Evolutionary conservation across 2,797 vertebrate genomes (phyloP).

Genomic region (Cirrhinus molitorella): DNA sequence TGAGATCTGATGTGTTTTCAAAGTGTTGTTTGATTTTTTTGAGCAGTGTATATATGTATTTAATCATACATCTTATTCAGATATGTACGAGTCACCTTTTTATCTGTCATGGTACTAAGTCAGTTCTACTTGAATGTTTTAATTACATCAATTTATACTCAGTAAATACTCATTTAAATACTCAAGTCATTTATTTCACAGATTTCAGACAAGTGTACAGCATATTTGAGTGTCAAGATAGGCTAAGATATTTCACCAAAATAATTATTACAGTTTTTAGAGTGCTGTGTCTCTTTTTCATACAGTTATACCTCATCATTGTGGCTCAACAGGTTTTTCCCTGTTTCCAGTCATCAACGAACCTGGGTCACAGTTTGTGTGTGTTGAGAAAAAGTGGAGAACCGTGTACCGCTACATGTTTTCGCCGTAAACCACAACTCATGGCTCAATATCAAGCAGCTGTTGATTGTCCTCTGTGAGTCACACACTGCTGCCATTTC

Average conservation of each 20-base stretch:
- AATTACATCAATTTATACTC: background rate
- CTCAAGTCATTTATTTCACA: background rate
- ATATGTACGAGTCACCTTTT: background rate
- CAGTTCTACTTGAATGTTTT: background rate
- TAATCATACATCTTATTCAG: too few species aligned
- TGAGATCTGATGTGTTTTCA: too few species aligned
- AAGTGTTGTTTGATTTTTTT: too few species aligned
- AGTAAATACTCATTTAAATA: background rate
- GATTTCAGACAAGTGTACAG: background rate
- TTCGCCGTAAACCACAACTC: constrained; percentile 20
- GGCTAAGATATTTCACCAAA: background rate
- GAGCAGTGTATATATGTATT: too few species aligned
- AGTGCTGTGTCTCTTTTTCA: background rate
- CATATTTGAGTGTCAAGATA: background rate
- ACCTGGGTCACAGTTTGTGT: constrained; percentile 3
- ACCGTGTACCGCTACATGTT: background rate
- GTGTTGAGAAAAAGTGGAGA: background rate
- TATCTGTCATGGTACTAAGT: background rate
- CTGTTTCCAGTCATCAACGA: background rate
- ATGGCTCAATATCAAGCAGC: constrained; percentile 53
- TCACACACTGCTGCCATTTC: constrained; percentile 65
- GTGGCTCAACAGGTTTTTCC: background rate
- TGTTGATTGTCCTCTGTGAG: constrained; percentile 63
- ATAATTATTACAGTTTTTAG: background rate
- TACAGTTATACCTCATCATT: background rate